These are phyloP conservation scores for Macropodus opercularis DNA, from an alignment of 2,797 vertebrate genomes.

Conservation along the genomic window DNA sequence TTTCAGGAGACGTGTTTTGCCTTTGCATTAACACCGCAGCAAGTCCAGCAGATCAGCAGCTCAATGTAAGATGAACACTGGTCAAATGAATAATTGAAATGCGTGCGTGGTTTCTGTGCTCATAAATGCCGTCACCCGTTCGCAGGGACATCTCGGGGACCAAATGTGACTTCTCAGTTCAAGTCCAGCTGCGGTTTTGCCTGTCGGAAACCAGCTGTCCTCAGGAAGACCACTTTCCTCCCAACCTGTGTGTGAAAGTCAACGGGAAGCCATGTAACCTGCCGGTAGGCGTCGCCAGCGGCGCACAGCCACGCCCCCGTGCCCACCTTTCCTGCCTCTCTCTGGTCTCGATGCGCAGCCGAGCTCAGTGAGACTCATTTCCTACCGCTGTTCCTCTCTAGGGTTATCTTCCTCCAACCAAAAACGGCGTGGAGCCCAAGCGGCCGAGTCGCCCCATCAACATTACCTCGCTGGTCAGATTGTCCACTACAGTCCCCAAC, in stretches of 20 bases:
- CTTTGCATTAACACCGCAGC: slow-evolving; percentile 97
- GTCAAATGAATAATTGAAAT: slow-evolving; percentile 36
- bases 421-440: slow-evolving; percentile 99
- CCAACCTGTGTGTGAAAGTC: slow-evolving; percentile 98
- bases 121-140: slow-evolving; percentile 45
- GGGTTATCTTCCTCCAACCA: slow-evolving; percentile 99
- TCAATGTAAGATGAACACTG: slow-evolving; percentile 89
- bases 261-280: slow-evolving; percentile 98
- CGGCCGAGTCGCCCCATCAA: slow-evolving; percentile 98
- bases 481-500: slow-evolving; percentile 98
- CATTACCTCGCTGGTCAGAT: slow-evolving; percentile 96
- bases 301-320: no score
- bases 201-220: slow-evolving; percentile 99
- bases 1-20: slow-evolving; percentile 99
- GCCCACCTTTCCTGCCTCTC: background rate
- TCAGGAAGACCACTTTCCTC: slow-evolving; percentile 99
- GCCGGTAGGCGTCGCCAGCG: slow-evolving; percentile 92
- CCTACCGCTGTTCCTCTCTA: slow-evolving; percentile 54
- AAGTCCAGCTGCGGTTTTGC: slow-evolving; percentile 99
- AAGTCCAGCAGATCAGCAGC: slow-evolving; percentile 99
- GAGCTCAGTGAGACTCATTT: no score
- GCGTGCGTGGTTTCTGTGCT: slow-evolving; percentile 16
- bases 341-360: background rate
- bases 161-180: slow-evolving; percentile 99
- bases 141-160: slow-evolving; percentile 98